These are phyloP conservation scores for Rugalucina vietnamica DNA, from an alignment of 2,888 invertebrate genomes.

Conservation along the genomic window DNA sequence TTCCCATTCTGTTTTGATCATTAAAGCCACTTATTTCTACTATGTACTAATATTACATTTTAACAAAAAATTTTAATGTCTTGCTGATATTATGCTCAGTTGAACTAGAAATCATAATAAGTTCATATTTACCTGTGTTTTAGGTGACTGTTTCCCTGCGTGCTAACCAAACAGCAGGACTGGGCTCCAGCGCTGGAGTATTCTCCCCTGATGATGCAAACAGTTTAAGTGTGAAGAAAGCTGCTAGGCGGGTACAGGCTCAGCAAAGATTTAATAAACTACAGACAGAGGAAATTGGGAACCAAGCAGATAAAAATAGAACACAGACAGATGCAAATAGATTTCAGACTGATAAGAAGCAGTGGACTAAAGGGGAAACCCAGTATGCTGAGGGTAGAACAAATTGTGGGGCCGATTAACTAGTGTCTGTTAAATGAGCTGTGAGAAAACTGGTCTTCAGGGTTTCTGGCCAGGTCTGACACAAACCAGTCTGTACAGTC, in stretches of 20 bases:
- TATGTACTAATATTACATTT: no score
- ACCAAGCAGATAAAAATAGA: not conserved
- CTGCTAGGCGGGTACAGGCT: constrained; percentile 55
- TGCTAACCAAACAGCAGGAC: constrained; percentile 70
- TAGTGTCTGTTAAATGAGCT: no score
- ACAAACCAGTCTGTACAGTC: no score
- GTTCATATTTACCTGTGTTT: constrained; percentile 19
- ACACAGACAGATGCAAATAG: no score
- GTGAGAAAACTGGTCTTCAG: no score
- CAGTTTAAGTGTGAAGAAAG: constrained; percentile 45
- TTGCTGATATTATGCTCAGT: no score
- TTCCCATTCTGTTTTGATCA: no score
- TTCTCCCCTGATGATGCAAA: constrained; percentile 68
- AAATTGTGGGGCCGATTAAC: no score
- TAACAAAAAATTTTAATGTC: no score
- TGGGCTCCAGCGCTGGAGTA: constrained; percentile 63
- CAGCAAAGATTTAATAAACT: constrained; percentile 59
- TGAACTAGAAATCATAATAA: no score
- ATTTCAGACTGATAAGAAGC: not conserved
- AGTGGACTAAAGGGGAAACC: constrained; percentile 49
- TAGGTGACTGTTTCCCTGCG: constrained; percentile 72
- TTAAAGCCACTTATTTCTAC: no score
- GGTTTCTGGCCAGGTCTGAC: no score
- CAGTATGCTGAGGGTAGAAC: not conserved
- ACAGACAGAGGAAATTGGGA: not conserved